Evolutionary conservation across 1,140 invertebrate species (phyloP), one percentile per base, ranked within the genome.

Genomic region (Drosophila tristis): DNA sequence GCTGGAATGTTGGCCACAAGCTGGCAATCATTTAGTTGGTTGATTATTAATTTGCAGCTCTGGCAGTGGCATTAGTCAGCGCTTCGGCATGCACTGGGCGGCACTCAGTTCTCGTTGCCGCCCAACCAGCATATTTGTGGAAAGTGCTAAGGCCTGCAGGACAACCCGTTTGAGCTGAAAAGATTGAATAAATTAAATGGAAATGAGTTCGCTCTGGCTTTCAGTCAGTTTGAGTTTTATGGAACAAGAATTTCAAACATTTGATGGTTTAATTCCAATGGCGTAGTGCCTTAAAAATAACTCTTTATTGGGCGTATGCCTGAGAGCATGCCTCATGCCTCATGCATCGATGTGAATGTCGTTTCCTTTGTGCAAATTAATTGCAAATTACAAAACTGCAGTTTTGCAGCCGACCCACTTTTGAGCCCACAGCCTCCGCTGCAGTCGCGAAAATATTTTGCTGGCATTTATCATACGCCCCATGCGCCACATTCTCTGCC

Each of bases 381-480:
- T 86, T 78, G 75, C 75, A 87, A 89, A 86, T 76, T 76, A 76
- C 74, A 76, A 76, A 76, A 76, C 80, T 86, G 82, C 82, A 86
- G 62, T 42, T 45, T 39, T 39, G 9, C 35, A 4, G 35, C 62
- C 72, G 82, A 86, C 82, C 82, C 78, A 86, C 82, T 86, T 86
- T 72, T 31, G 31, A 31, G 42, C 23, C 23, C 25, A 42, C 59
- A 56, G 42, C 25, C 26, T 48, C 16, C 20, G 48, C 16, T 31
- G 15, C 66, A 54, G 71, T 66, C 48, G 71, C 53, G 45, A 75
- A 76, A 68, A 20, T 75, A 76, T 75, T 76, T 68, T 70, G 73
- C 56, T 62, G 77, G 64, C 66, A 87, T 87, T 87, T 87, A 79
- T 87, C 82, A 89, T 82, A 87, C 81, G 78, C 74, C 82, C 76